These are phyloP conservation scores for Platalea minor DNA, from an alignment of 2,797 vertebrate species.

Conservation along the genomic window DNA sequence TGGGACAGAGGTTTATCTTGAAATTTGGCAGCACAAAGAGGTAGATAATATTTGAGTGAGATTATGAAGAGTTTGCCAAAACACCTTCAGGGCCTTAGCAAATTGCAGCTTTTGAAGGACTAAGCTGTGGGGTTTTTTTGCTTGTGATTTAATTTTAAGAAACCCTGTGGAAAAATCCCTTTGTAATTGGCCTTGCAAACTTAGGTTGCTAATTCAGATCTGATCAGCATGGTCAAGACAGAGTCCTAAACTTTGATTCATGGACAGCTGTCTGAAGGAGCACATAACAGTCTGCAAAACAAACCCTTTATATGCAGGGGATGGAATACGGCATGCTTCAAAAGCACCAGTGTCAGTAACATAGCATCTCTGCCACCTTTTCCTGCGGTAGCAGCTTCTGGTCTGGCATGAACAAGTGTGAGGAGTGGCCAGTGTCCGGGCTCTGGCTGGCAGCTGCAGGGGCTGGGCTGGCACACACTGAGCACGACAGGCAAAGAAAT, in stretches of 20 bases:
- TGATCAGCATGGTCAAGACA: not conserved
- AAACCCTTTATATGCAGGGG: not conserved
- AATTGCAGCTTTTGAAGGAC: conserved; percentile 41
- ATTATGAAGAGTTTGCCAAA: conserved; percentile 4
- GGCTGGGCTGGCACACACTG: not conserved
- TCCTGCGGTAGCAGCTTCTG: not conserved
- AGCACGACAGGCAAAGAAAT: not conserved
- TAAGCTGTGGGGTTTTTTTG: conserved; percentile 5
- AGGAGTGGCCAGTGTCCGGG: not conserved
- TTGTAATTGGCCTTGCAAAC: not conserved
- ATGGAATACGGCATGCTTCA: accelerated
- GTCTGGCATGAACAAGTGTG: not conserved
- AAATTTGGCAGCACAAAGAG: conserved; percentile 1
- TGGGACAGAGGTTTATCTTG: not conserved
- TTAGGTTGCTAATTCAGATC: not conserved
- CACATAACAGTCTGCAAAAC: not conserved
- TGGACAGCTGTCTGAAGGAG: not conserved
- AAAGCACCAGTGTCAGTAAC: not conserved
- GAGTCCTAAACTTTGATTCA: not conserved
- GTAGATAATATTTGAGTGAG: not conserved
- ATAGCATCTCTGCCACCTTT: not conserved
- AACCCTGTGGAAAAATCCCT: not conserved
- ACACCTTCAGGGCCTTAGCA: not conserved
- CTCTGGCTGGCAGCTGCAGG: not conserved
- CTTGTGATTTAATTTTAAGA: conserved; percentile 40